Base-by-base conservation (phyloP, 2,113 vertebrate genomes). In the Columba livia region DNA sequence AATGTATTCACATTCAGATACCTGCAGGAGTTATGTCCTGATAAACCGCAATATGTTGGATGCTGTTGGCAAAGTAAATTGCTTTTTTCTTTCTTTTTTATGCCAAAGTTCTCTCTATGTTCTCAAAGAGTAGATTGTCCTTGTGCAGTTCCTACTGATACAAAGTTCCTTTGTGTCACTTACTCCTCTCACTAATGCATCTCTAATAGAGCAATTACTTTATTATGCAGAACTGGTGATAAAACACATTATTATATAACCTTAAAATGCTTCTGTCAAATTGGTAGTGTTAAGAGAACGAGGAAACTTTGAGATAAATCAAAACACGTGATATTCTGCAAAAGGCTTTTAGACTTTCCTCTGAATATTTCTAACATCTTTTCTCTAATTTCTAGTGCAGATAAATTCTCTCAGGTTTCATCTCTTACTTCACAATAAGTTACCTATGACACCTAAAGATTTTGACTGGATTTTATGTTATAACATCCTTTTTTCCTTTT, bases 181-280 rank as follows among this genome's bases (percentile, higher is more conserved):
- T 96, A 64, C 79, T 96, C 87, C 85, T 92, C 90, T 94, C 93
- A 73, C 96, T 97, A 97, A 98, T 96, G 93, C 62, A 88, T 85
- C 92, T 92, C 85, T 98, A 97, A 98, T 97, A 96, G 91, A 85
- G 53, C 95, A 93, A 88, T 95, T 96, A 96, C 88, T 97, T 75
- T 91, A 96, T 97, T 95, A 96, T 93, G 78, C 90, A 90, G 95
- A 89, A 54, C 74, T 1, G 32, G 64, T 79, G 91, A 94, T 95
- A 93, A 92, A 96, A 90, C 75, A 94, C 85, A 79, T 67, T 92
- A 88, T 79, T 91, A 89, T 80, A 47, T 88, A 96, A 97, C 29
- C 20, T 94, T 94, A 94, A 96, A 97, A 97, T 82, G 88, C 86
- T 93, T 93, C 96, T 92, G 94, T 96, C 92, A 97, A 90, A 95